Conservation (phyloP, 2,888 invertebrate genomes). For the Thelaira solivaga region DNA sequence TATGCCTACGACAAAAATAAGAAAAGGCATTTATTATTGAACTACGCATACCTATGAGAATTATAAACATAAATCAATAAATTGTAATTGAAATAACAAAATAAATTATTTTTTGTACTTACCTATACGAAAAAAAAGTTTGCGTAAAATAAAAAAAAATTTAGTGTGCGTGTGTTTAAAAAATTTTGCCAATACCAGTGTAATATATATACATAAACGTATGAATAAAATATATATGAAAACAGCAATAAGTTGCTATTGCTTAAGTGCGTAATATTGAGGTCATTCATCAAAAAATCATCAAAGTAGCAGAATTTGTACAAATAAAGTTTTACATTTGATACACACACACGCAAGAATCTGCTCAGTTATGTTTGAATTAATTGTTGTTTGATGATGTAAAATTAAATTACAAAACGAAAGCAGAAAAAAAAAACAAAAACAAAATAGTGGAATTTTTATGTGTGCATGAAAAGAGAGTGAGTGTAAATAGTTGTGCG, state of each 20-base stretch:
- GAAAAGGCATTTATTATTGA: background rate
- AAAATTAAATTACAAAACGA: constrained; percentile 26
- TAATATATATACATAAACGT: background rate
- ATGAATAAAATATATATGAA: background rate
- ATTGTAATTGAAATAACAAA: constrained; percentile 10
- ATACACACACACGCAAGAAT: no score
- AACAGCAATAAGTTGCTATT: constrained; percentile 3
- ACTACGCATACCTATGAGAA: background rate
- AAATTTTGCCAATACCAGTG: constrained; percentile 1
- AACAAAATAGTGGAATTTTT: constrained; percentile 16
- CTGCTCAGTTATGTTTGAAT: constrained; percentile 22
- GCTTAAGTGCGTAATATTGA: constrained; percentile 55
- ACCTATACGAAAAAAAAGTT: background rate
- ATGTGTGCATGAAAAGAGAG: constrained; percentile 8
- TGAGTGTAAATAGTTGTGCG: constrained; percentile 37
- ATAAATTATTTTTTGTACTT: background rate
- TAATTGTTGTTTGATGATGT: constrained; percentile 39
- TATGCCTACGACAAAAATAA: background rate
- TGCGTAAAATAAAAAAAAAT: background rate
- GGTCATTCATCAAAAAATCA: constrained; percentile 59
- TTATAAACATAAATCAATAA: constrained; percentile 16
- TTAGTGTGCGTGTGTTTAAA: background rate
- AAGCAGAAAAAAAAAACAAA: background rate
- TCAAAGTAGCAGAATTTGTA: constrained; percentile 22
- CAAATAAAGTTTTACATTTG: no score